Evolutionary conservation across 2,113 vertebrate genomes (phyloP).

Genomic region (Mus pahari): DNA sequence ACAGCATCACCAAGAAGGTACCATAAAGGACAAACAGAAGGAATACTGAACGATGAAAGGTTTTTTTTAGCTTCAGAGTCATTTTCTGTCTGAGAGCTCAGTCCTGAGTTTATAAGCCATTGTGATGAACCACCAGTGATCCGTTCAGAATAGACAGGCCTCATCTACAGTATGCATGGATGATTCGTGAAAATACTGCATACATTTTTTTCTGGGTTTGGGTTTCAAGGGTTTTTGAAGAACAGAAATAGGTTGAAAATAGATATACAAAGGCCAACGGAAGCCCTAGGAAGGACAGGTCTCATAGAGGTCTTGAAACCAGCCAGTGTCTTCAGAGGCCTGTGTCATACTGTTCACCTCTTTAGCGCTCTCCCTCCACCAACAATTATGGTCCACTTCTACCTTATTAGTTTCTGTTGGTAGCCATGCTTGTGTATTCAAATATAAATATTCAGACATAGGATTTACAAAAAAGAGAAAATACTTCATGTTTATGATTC

Average conservation of each 20-base stretch:
- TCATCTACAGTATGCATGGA: slow-evolving; percentile 16
- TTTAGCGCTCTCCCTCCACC: too few species aligned
- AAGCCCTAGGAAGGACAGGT: neutral
- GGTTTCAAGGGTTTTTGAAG: slow-evolving; percentile 55
- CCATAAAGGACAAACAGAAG: slow-evolving; percentile 36
- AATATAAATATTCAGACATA: neutral
- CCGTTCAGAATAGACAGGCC: slow-evolving; percentile 38
- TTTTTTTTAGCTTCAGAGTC: neutral
- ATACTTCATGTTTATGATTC: neutral
- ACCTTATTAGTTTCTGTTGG: neutral
- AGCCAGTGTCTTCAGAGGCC: neutral
- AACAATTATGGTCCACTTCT: neutral
- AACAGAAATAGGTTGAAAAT: slow-evolving; percentile 43
- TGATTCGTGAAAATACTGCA: slow-evolving; percentile 39
- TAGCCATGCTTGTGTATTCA: neutral
- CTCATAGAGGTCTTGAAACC: neutral
- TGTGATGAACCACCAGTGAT: slow-evolving; percentile 37
- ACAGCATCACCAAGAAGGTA: neutral
- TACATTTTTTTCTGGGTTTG: slow-evolving; percentile 13
- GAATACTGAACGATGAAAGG: slow-evolving; percentile 39
- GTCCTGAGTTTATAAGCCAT: neutral
- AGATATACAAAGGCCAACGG: neutral
- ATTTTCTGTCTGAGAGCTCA: slow-evolving; percentile 50
- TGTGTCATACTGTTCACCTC: neutral
- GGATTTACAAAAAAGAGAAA: neutral